Percentiles rank a stretch among this genome's conserved stretches.
Conservation (phyloP, 2,113 vertebrate species). For the Mandrillus leucophaeus region DNA sequence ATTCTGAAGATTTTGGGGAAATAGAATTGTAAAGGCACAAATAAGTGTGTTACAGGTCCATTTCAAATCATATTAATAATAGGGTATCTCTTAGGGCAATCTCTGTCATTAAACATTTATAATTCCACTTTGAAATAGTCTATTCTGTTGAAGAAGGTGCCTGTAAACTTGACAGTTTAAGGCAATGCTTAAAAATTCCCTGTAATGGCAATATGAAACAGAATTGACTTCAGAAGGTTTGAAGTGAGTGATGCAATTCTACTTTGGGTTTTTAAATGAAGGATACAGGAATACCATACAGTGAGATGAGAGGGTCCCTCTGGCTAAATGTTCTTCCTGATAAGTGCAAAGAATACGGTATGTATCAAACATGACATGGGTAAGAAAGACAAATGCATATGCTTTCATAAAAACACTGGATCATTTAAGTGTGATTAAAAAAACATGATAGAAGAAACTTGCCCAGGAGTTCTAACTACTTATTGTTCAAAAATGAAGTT, state of each 20-base stretch:
- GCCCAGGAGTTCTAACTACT: neutral
- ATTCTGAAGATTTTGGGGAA: neutral
- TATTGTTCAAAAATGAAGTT: slow-evolving; percentile 13
- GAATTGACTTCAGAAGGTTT: slow-evolving; percentile 49
- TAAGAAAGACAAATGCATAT: slow-evolving; percentile 21
- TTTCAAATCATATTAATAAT: slow-evolving; percentile 42
- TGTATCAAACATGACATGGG: neutral
- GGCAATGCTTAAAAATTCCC: slow-evolving; percentile 25
- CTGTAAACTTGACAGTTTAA: slow-evolving; percentile 43
- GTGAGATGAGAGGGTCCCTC: neutral
- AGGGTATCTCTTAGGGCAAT: neutral
- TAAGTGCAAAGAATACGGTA: neutral
- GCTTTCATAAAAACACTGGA: neutral
- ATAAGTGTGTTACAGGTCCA: neutral
- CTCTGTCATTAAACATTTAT: neutral
- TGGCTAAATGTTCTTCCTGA: neutral
- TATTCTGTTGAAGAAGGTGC: neutral
- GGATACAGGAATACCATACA: neutral
- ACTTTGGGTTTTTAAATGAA: neutral
- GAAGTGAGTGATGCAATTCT: neutral
- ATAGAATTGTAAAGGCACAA: neutral
- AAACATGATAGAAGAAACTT: neutral
- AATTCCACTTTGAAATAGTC: neutral
- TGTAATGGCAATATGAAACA: slow-evolving; percentile 42
- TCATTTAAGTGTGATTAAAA: slow-evolving; percentile 28